Base-by-base conservation (phyloP, 2,113 vertebrate genomes). In the Sceloporus undulatus region DNA sequence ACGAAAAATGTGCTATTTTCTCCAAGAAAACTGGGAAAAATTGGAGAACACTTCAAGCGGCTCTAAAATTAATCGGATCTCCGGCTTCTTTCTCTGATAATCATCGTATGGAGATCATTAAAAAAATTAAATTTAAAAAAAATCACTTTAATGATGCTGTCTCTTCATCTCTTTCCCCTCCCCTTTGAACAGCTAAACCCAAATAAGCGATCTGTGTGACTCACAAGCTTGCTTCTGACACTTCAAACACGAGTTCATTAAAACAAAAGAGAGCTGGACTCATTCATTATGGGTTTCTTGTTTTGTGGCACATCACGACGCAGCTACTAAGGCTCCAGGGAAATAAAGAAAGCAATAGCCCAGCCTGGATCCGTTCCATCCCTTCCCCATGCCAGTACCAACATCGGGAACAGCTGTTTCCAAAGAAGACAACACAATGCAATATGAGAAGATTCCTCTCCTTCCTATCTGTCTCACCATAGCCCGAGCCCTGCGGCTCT, bases 331-430 rank as follows among this genome's bases (percentile, higher is more conserved):
- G 62, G 23, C 80, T 38, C 59, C 10, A 10, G 80, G 80, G 73
- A 88, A 88, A 88, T 83, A 77, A 83, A 82, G 42, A 71, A 23
- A 87, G 79, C 79, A 34, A 48, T 66, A 2, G 79, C 70, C 48
- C 38, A 16, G 84, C 19, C 54, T 75, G 71, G 84, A 40, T 25
- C 25, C 1, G 2, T 34, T 29, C 75, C 75, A 48, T 29, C 5
- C 87, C 68, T 9, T 23, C 52, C 29, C 79, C 42, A 3, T 66
- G 86, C 66, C 71, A 66, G 62, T 2, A 38, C 38, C 73, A 34
- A 34, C 80, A 11, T 68, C 40, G 62, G 56, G 56, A 75, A 34
- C 86, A 75, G 70, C 71, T 75, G 56, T 82, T 75, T 74, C 29
- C 29, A 6, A 75, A 8, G 86, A 82, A 87, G 73, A 76, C 25